phyloP scores from a whole-genome alignment of 2,797 vertebrate genomes.

The Leontocebus nigricollis region DNA sequence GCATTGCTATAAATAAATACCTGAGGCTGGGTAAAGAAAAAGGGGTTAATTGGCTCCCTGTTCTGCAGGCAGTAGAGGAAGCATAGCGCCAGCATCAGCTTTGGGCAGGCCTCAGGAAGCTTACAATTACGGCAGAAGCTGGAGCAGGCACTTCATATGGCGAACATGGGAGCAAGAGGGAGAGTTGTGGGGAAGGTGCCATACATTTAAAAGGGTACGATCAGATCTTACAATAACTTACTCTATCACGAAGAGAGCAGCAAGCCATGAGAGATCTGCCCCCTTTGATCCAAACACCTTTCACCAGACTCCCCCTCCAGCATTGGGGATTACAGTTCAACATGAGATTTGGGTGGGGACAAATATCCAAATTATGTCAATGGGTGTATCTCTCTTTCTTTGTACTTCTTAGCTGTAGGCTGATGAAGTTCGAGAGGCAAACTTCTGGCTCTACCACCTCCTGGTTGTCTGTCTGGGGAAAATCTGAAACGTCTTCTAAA shows the following conservation, averaged over 20 bases:
- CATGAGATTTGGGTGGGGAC: background rate
- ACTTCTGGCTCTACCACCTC: background rate
- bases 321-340: background rate
- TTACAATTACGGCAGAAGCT: background rate
- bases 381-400: background rate
- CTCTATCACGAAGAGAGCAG: background rate
- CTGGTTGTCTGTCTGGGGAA: background rate
- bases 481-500: background rate
- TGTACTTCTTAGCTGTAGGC: background rate
- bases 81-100: background rate
- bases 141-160: background rate
- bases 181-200: background rate
- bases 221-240: background rate
- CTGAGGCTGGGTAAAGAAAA: background rate
- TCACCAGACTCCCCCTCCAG: background rate
- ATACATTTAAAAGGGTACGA: background rate
- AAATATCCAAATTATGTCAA: background rate
- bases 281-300: background rate
- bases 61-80: background rate
- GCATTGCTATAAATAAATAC: background rate
- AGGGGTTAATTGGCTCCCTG: background rate
- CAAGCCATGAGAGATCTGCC: background rate
- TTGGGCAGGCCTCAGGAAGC: background rate
- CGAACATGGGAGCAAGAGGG: rapidly evolving
- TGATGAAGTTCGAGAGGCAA: background rate